These are phyloP conservation scores for Bathybates hornii DNA, from an alignment of 2,113 vertebrate genomes.

Conservation along the genomic window DNA sequence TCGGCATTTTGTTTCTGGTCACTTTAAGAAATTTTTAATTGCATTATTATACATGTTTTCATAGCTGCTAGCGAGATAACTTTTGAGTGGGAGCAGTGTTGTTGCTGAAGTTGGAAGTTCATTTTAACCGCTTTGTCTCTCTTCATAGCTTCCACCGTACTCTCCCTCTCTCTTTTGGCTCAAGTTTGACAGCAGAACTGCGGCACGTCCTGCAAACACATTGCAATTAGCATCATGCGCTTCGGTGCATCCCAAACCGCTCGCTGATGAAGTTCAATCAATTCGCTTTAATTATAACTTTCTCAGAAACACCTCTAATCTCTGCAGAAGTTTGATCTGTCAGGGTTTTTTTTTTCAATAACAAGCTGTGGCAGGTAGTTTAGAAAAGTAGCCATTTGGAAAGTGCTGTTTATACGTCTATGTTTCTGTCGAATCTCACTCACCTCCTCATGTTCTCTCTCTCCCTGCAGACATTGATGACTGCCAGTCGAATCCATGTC, in stretches of 20 bases:
- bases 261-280: conserved; percentile 61
- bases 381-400: not conserved
- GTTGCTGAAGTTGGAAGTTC: not conserved
- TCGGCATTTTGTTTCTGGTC: not conserved
- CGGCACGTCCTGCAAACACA: conserved; percentile 30
- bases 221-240: conserved; percentile 50
- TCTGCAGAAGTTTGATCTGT: conserved; percentile 41
- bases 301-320: conserved; percentile 45
- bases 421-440: not conserved
- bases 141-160: not conserved
- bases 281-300: conserved; percentile 61
- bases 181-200: conserved; percentile 11
- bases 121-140: not conserved
- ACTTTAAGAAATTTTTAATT: not conserved
- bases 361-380: conserved; percentile 20
- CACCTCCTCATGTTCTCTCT: not conserved
- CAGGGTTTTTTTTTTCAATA: not conserved
- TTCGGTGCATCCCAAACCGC: conserved; percentile 33
- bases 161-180: not conserved
- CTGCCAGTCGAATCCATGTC: conserved; percentile 82
- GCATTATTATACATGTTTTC: not conserved
- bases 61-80: not conserved
- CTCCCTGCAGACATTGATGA: conserved; percentile 73
- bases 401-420: not conserved
- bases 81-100: not conserved